phyloP scores from a whole-genome alignment of 2,797 vertebrate species.

The Cirrhinus mrigala region DNA sequence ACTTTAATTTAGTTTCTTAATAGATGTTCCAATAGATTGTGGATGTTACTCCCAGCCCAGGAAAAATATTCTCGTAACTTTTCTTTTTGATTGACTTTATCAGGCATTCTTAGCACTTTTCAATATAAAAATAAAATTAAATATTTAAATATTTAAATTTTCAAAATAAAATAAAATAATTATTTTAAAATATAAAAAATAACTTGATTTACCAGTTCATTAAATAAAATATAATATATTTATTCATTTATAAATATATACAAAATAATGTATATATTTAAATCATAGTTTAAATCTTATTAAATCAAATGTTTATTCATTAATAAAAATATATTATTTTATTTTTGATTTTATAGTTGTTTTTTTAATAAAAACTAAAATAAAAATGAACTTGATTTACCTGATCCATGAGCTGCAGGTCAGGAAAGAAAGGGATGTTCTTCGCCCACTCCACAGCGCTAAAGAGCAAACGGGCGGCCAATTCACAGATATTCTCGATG shows the following conservation, averaged over 20 bases:
- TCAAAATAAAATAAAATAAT: neutral
- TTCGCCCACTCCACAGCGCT: slow-evolving; percentile 90
- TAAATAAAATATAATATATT: neutral
- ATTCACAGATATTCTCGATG: slow-evolving; percentile 89
- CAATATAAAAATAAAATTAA: neutral
- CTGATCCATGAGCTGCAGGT: slow-evolving; percentile 89
- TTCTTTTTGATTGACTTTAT: neutral
- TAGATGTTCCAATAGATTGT: neutral
- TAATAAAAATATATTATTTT: too few relatives aligned
- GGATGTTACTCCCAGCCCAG: neutral
- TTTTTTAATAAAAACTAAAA: neutral
- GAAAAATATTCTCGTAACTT: neutral
- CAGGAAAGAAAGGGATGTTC: slow-evolving; percentile 90
- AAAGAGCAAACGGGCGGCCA: slow-evolving; percentile 88
- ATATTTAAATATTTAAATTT: too few relatives aligned
- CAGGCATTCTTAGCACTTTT: neutral
- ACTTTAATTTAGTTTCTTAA: neutral
- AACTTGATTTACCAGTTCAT: neutral
- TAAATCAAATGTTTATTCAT: too few relatives aligned
- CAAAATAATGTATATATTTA: too few relatives aligned
- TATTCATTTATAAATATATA: neutral
- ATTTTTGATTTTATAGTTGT: too few relatives aligned
- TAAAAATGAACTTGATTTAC: slow-evolving; percentile 64
- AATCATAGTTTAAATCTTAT: too few relatives aligned
- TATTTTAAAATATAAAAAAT: neutral